Evolutionary conservation across 2,113 vertebrate genomes (phyloP).

Genomic region (Chlamydotis undulata): DNA sequence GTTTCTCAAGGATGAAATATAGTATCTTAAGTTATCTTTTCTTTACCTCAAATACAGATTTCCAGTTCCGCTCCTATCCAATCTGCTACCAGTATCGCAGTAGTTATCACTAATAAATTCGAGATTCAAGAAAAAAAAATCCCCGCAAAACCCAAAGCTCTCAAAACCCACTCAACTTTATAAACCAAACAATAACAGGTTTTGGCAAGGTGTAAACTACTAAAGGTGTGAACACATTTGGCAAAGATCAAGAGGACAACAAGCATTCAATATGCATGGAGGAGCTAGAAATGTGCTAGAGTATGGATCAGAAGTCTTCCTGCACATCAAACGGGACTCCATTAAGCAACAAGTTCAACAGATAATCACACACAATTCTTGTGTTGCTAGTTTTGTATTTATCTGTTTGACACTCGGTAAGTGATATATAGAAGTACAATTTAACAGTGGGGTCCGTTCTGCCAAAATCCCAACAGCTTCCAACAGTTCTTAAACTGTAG

Average conservation of each 20-base stretch:
- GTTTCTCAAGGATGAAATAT: neutral
- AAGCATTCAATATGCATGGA: slow-evolving; percentile 59
- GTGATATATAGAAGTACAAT: neutral
- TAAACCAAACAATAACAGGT: slow-evolving; percentile 48
- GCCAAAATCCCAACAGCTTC: neutral
- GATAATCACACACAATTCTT: slow-evolving; percentile 40
- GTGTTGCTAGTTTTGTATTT: slow-evolving; percentile 33
- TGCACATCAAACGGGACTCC: slow-evolving; percentile 20
- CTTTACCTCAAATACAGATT: slow-evolving; percentile 11
- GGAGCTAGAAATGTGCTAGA: slow-evolving; percentile 55
- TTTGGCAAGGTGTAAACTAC: slow-evolving; percentile 58
- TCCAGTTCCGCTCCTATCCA: slow-evolving; percentile 18
- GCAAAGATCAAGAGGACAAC: slow-evolving; percentile 67
- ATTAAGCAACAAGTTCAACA: slow-evolving; percentile 57
- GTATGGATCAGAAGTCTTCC: slow-evolving; percentile 61
- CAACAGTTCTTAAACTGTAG: neutral
- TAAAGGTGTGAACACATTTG: slow-evolving; percentile 64
- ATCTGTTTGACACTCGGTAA: slow-evolving; percentile 51
- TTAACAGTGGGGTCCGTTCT: neutral
- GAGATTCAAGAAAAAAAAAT: slow-evolving; percentile 13
- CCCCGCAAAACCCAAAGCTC: neutral
- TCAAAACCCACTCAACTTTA: slow-evolving; percentile 24
- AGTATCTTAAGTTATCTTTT: slow-evolving; percentile 23
- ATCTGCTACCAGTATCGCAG: slow-evolving; percentile 43
- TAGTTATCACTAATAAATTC: slow-evolving; percentile 24